phyloP scores from a whole-genome alignment of 2,888 invertebrate species.

The Pheosia gnoma region DNA sequence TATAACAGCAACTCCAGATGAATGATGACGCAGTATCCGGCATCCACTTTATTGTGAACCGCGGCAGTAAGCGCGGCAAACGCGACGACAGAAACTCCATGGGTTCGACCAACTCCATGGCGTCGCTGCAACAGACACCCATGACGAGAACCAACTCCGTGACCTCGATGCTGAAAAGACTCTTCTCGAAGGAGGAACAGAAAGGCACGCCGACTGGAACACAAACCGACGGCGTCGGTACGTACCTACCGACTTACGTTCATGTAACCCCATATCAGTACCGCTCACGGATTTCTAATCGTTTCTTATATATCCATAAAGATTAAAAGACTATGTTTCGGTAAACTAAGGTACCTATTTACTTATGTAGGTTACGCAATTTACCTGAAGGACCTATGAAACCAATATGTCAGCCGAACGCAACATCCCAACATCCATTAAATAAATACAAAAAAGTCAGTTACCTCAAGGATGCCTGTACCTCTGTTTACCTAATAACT shows the following conservation, averaged over 20 bases:
- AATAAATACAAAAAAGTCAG: too few species aligned
- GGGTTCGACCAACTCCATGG: conserved; percentile 79
- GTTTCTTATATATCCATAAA: too few species aligned
- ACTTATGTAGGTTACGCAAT: too few species aligned
- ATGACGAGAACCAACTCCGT: conserved; percentile 90
- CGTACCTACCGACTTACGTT: conserved; percentile 20
- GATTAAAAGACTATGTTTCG: too few species aligned
- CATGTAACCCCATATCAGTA: neutral
- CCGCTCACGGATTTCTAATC: too few species aligned
- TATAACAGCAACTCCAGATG: conserved; percentile 78
- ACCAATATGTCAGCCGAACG: too few species aligned
- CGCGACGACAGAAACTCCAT: conserved; percentile 73
- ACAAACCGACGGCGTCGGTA: conserved; percentile 77
- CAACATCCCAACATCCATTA: too few species aligned
- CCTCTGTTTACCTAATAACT: too few species aligned
- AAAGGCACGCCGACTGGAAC: conserved; percentile 54
- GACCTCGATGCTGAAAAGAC: conserved; percentile 89
- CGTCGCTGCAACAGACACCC: conserved; percentile 86
- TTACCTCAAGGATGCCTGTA: too few species aligned
- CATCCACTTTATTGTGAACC: conserved; percentile 88
- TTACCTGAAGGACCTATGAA: too few species aligned
- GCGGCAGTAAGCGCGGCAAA: conserved; percentile 77
- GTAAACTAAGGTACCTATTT: too few species aligned
- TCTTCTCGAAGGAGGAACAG: conserved; percentile 90
- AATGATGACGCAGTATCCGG: conserved; percentile 89